Percentiles rank a stretch among this genome's conserved stretches.
These are phyloP conservation scores for Yponomeuta plumbellus DNA, from an alignment of 2,888 invertebrate species.

Conservation along the genomic window DNA sequence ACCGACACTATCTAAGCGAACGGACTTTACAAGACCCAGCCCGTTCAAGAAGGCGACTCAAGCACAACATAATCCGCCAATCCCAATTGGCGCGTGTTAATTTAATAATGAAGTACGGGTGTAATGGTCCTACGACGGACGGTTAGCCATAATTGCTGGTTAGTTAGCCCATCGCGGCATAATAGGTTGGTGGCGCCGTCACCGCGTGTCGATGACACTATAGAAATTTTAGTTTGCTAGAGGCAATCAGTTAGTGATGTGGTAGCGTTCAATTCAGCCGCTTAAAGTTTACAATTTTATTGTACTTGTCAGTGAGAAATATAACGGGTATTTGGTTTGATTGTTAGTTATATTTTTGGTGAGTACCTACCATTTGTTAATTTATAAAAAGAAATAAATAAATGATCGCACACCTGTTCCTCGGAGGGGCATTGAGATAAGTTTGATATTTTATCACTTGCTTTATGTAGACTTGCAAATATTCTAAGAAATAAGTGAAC, in stretches of 20 bases:
- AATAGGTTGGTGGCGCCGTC: slow-evolving; percentile 26
- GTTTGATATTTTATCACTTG: too few relatives aligned
- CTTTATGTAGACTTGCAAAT: too few relatives aligned
- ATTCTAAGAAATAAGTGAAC: too few relatives aligned
- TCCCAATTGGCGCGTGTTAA: background rate
- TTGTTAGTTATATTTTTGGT: too few relatives aligned
- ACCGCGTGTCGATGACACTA: slow-evolving; percentile 25
- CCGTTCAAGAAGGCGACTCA: background rate
- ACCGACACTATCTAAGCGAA: too few relatives aligned
- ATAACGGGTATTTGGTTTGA: too few relatives aligned
- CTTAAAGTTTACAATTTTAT: background rate
- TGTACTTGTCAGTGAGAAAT: too few relatives aligned
- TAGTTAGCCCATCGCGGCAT: slow-evolving; percentile 19
- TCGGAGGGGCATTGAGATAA: too few relatives aligned
- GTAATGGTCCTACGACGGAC: slow-evolving; percentile 16
- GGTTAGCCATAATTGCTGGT: slow-evolving; percentile 12
- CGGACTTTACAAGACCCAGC: background rate
- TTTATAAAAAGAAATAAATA: too few relatives aligned
- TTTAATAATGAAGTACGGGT: slow-evolving; percentile 7
- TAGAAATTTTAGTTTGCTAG: background rate
- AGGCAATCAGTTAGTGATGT: background rate
- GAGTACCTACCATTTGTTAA: too few relatives aligned
- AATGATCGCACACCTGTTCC: too few relatives aligned
- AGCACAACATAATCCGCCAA: slow-evolving; percentile 8
- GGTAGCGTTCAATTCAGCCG: background rate